Evolutionary conservation across 2,797 vertebrate species (phyloP).

Genomic region (Anguilla megastoma): DNA sequence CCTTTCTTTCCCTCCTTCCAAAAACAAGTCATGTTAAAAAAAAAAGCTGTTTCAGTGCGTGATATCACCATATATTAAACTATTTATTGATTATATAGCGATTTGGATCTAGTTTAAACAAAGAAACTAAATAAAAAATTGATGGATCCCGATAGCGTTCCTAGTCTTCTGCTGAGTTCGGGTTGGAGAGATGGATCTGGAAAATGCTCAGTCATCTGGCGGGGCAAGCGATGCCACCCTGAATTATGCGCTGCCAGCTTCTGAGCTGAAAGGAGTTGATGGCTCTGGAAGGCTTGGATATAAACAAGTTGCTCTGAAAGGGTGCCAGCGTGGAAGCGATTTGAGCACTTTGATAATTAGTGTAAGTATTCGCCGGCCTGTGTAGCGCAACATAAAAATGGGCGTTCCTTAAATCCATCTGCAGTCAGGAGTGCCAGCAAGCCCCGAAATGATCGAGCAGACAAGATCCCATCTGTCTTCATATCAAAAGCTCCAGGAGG

Average conservation of each 20-base stretch:
- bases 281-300: constrained; percentile 20
- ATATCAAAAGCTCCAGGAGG: constrained; percentile 38
- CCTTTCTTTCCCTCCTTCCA: not conserved
- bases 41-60: not conserved
- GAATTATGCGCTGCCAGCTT: constrained; percentile 26
- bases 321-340: constrained; percentile 26
- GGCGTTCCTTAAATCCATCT: constrained; percentile 39
- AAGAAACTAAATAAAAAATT: not conserved
- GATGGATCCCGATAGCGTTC: constrained; percentile 19
- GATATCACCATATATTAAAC: not conserved
- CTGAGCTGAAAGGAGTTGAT: constrained; percentile 18
- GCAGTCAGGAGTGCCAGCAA: constrained; percentile 29
- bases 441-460: constrained; percentile 28
- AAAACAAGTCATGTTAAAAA: not conserved
- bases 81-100: not conserved
- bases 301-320: constrained; percentile 22
- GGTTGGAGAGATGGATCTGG: constrained; percentile 37
- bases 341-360: constrained; percentile 41
- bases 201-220: constrained; percentile 33
- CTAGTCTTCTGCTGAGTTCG: constrained; percentile 36
- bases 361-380: constrained; percentile 32
- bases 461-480: constrained; percentile 44
- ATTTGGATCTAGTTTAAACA: not conserved
- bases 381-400: constrained; percentile 28
- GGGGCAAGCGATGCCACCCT: constrained; percentile 1